phyloP scores from a whole-genome alignment of 2,888 invertebrate species.

The Caprella mutica region DNA sequence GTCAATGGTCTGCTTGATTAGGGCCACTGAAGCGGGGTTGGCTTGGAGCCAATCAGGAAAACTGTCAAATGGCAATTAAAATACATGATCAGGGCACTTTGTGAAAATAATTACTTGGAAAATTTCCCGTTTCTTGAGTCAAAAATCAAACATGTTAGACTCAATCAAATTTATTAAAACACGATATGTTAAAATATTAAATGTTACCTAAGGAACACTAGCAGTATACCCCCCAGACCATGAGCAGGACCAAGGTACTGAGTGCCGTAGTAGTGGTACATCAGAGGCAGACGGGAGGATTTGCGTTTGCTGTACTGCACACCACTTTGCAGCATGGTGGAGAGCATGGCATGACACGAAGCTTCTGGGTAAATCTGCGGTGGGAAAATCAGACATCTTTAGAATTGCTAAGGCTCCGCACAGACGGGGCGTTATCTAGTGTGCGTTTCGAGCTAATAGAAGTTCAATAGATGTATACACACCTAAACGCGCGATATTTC shows the following conservation, averaged over 20 bases:
- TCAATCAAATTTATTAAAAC: too few species aligned
- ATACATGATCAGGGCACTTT: too few species aligned
- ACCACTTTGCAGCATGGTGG: constrained; percentile 59
- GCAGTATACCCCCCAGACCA: constrained; percentile 55
- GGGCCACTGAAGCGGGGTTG: constrained; percentile 12
- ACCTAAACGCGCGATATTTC: too few species aligned
- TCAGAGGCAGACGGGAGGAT: constrained; percentile 54
- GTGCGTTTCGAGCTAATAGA: too few species aligned
- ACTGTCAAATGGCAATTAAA: constrained; percentile 9
- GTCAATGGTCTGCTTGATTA: constrained; percentile 49
- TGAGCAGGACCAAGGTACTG: constrained; percentile 57
- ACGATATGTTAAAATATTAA: not conserved
- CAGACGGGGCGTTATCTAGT: too few species aligned
- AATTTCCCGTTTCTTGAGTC: too few species aligned
- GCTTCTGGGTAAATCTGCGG: constrained; percentile 39
- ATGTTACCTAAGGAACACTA: constrained; percentile 48
- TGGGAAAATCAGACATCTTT: too few species aligned
- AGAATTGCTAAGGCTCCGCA: too few species aligned
- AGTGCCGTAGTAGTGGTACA: constrained; percentile 64
- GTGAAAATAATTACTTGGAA: too few species aligned
- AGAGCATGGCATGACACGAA: constrained; percentile 54
- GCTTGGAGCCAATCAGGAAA: constrained; percentile 24
- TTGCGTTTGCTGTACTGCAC: constrained; percentile 51
- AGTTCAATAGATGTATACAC: too few species aligned
- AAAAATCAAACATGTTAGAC: too few species aligned